These are phyloP conservation scores for Drosophila greeni DNA, from an alignment of 2,888 invertebrate genomes.

Conservation along the genomic window DNA sequence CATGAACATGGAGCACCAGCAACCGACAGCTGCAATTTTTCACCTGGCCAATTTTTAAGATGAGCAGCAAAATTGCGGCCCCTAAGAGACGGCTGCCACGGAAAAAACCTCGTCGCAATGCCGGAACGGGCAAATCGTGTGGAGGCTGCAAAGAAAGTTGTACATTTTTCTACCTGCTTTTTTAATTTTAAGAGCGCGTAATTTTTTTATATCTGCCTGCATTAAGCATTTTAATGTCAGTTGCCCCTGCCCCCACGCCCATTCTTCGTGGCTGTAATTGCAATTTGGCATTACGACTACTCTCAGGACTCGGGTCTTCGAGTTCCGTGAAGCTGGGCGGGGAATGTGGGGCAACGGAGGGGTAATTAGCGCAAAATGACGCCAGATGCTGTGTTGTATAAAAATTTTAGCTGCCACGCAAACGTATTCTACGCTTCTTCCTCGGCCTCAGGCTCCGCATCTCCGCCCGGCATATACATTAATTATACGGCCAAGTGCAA, in stretches of 20 bases:
- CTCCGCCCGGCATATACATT: constrained; percentile 55
- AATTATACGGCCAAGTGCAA: constrained; percentile 69
- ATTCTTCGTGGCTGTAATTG: constrained; percentile 63
- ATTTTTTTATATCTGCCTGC: constrained; percentile 56
- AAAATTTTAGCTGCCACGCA: constrained; percentile 65
- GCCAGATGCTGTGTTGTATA: constrained; percentile 67
- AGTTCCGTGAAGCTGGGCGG: neutral
- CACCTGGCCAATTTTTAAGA: constrained; percentile 77
- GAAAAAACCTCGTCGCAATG: neutral
- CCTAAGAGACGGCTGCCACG: constrained; percentile 41
- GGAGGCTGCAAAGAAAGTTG: constrained; percentile 44
- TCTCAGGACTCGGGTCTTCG: constrained; percentile 3
- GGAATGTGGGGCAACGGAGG: constrained; percentile 9
- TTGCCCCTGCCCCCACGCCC: constrained; percentile 10
- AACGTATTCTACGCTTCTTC: constrained; percentile 53
- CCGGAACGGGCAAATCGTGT: neutral
- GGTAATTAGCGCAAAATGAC: constrained; percentile 73
- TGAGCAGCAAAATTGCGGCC: constrained; percentile 60
- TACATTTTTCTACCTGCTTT: constrained; percentile 40
- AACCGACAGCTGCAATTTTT: constrained; percentile 77
- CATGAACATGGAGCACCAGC: constrained; percentile 44
- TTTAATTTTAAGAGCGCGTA: constrained; percentile 58
- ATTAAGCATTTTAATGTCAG: constrained; percentile 77
- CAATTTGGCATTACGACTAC: constrained; percentile 71
- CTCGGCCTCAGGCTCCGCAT: constrained; percentile 34